These are phyloP conservation scores for Drosophila suboccidentalis DNA, from an alignment of 2,888 invertebrate genomes.

Conservation along the genomic window DNA sequence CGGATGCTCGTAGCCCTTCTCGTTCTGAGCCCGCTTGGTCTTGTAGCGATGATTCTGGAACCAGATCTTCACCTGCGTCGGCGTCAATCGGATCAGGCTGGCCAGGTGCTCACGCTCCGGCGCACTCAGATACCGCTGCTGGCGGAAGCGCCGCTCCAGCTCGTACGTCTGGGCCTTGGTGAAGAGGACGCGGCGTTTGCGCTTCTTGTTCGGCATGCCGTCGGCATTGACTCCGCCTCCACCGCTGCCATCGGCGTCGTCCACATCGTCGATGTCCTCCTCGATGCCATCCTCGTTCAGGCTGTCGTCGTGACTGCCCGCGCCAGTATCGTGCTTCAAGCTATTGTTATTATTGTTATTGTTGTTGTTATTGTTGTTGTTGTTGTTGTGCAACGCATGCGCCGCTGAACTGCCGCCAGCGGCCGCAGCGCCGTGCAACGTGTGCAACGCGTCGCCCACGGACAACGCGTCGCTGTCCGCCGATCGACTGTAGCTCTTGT, in stretches of 20 bases:
- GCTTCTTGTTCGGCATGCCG: slow-evolving; percentile 91
- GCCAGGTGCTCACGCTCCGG: slow-evolving; percentile 99
- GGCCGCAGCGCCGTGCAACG: slow-evolving; percentile 55
- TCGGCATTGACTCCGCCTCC: slow-evolving; percentile 83
- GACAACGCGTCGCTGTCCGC: slow-evolving; percentile 84
- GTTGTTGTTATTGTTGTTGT: slow-evolving; percentile 64
- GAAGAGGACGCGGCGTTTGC: slow-evolving; percentile 98
- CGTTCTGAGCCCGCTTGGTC: slow-evolving; percentile 98
- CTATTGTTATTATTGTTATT: slow-evolving; percentile 61
- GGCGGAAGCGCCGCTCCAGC: slow-evolving; percentile 96
- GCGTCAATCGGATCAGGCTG: slow-evolving; percentile 96
- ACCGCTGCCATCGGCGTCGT: slow-evolving; percentile 85
- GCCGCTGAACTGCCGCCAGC: slow-evolving; percentile 56
- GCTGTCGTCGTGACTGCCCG: slow-evolving; percentile 82
- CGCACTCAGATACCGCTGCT: slow-evolving; percentile 98
- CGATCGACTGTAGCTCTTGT: slow-evolving; percentile 84
- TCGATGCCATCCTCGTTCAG: slow-evolving; percentile 86
- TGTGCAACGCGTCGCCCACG: slow-evolving; percentile 79
- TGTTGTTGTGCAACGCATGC: slow-evolving; percentile 67
- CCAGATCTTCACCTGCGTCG: slow-evolving; percentile 99
- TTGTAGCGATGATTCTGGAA: slow-evolving; percentile 99
- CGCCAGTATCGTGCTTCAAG: slow-evolving; percentile 58
- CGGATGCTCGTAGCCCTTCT: slow-evolving; percentile 91
- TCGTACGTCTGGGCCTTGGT: slow-evolving; percentile 99
- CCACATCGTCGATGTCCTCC: slow-evolving; percentile 88